A percentile compares a stretch with the other conserved stretches of the same genome.
These are phyloP conservation scores for Prionace glauca DNA, from an alignment of 2,797 vertebrate genomes.

Conservation along the genomic window DNA sequence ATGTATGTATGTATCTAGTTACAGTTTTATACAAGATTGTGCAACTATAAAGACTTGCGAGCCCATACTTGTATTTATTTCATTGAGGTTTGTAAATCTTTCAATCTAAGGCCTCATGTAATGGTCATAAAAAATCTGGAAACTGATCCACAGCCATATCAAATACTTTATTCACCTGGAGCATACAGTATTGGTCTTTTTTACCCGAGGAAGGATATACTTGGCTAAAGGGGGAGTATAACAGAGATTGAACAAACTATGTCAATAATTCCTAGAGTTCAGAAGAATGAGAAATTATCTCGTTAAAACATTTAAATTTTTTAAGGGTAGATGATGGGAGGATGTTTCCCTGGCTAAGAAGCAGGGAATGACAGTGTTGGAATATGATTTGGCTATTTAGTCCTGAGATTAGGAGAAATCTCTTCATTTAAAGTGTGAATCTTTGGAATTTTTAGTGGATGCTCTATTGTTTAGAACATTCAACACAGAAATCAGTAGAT, in stretches of 20 bases:
- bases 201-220: neutral
- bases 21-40: neutral
- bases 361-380: neutral
- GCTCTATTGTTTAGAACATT: neutral
- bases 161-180: neutral
- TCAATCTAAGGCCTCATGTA: neutral
- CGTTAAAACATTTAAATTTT: neutral
- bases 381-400: neutral
- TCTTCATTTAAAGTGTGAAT: neutral
- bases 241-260: neutral
- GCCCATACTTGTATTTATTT: neutral
- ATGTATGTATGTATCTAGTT: neutral
- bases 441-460: neutral
- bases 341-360: neutral
- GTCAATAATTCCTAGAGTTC: neutral
- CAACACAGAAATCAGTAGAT: neutral
- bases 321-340: neutral
- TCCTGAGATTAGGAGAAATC: neutral
- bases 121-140: neutral
- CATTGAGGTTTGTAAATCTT: neutral
- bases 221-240: neutral
- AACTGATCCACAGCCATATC: neutral
- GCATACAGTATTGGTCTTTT: neutral
- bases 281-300: neutral
- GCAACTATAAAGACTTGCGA: neutral